These are phyloP conservation scores for Holotrichia oblita DNA, from an alignment of 1,140 invertebrate genomes.

Conservation along the genomic window DNA sequence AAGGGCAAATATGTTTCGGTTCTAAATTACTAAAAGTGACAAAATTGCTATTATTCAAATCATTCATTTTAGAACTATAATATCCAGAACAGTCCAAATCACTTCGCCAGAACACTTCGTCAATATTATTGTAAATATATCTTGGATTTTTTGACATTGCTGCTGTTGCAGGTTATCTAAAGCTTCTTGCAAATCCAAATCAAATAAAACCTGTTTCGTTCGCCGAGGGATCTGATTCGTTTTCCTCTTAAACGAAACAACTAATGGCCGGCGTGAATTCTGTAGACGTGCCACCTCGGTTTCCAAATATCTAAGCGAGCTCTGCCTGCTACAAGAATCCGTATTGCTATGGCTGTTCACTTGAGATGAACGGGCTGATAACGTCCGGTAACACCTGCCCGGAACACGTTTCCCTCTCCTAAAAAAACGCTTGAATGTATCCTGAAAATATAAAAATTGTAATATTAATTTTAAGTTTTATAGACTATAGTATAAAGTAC, in stretches of 20 bases:
- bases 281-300: constrained; percentile 52
- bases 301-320: constrained; percentile 54
- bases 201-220: constrained; percentile 48
- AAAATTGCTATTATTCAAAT: background rate
- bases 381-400: constrained; percentile 52
- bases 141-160: background rate
- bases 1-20: background rate
- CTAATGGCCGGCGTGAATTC: constrained; percentile 53
- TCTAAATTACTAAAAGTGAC: background rate
- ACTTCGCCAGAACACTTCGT: background rate
- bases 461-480: background rate
- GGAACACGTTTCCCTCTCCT: constrained; percentile 45
- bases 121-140: background rate
- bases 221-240: background rate
- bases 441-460: constrained; percentile 49
- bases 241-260: constrained; percentile 55
- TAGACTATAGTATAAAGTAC: background rate
- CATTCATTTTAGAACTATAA: background rate
- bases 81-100: background rate
- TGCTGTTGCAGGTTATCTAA: constrained; percentile 42
- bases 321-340: constrained; percentile 54
- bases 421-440: constrained; percentile 52
- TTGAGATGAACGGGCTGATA: constrained; percentile 55
- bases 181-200: constrained; percentile 49
- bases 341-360: constrained; percentile 56